A percentile compares a stretch with the other conserved stretches of the same genome.
Evolutionary conservation across 1,140 invertebrate genomes (phyloP).

Genomic region (Zophobas atratus): DNA sequence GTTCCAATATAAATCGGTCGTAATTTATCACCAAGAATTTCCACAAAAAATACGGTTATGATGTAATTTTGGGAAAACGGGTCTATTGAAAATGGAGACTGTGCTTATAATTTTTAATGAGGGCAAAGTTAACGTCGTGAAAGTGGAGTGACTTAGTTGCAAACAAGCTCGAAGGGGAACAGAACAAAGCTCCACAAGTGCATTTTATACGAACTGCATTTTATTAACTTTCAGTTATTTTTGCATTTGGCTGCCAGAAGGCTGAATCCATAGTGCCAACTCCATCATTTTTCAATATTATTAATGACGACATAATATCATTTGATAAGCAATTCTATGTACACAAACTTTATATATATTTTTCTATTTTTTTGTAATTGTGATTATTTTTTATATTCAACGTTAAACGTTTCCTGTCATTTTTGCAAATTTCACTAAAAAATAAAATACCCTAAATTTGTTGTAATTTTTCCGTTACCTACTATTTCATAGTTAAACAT

Average conservation of each 20-base stretch:
- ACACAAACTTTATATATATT: too few relatives aligned
- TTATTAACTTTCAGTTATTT: slow-evolving; percentile 12
- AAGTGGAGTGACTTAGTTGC: background rate
- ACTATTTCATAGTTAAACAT: too few relatives aligned
- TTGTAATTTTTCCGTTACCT: too few relatives aligned
- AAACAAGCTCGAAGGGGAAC: slow-evolving; percentile 17
- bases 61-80: slow-evolving; percentile 25
- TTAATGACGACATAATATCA: too few relatives aligned
- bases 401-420: too few relatives aligned
- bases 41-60: slow-evolving; percentile 47
- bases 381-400: too few relatives aligned
- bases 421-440: too few relatives aligned
- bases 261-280: too few relatives aligned
- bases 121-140: slow-evolving; percentile 1
- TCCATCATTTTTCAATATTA: too few relatives aligned
- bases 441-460: too few relatives aligned
- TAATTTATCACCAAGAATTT: slow-evolving; percentile 36
- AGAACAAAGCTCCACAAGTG: slow-evolving; percentile 10
- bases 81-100: slow-evolving; percentile 43
- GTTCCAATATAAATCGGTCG: slow-evolving; percentile 51
- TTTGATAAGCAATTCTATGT: too few relatives aligned
- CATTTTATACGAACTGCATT: slow-evolving; percentile 11
- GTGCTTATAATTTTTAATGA: slow-evolving; percentile 25
- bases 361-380: too few relatives aligned
- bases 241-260: background rate